phyloP scores from a whole-genome alignment of 2,888 invertebrate genomes.

The Empis stercorea region DNA sequence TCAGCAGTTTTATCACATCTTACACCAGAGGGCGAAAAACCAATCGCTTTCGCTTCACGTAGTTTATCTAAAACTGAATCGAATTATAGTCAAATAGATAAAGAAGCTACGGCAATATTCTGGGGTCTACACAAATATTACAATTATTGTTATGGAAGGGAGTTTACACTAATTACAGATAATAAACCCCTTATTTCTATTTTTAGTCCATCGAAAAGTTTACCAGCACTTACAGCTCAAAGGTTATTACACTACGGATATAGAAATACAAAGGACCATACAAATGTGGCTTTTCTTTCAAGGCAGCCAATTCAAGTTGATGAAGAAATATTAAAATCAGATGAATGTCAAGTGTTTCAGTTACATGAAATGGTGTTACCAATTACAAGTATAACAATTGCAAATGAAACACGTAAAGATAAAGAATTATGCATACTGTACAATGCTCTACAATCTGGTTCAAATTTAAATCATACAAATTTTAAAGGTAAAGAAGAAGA shows the following conservation, averaged over 20 bases:
- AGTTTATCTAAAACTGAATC: conserved; percentile 1
- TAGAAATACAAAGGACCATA: neutral
- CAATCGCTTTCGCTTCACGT: conserved; percentile 7
- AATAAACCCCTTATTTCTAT: conserved; percentile 1
- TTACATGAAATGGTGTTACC: neutral
- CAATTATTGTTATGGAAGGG: conserved; percentile 10
- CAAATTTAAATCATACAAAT: neutral
- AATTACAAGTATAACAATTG: neutral
- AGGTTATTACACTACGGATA: neutral
- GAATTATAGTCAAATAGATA: conserved; percentile 11
- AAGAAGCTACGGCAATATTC: conserved; percentile 9
- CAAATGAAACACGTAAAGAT: neutral
- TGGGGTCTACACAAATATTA: conserved; percentile 9
- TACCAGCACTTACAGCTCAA: conserved; percentile 1
- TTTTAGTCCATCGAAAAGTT: neutral
- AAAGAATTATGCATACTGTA: too few species aligned
- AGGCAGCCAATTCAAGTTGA: too few species aligned
- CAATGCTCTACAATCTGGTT: conserved; percentile 1
- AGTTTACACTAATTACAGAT: conserved; percentile 9
- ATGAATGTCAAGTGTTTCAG: neutral
- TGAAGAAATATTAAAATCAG: too few species aligned
- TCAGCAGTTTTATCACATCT: conserved; percentile 7
- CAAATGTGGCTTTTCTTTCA: neutral
- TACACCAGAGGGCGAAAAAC: neutral
- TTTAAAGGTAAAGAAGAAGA: conserved; percentile 1